These are phyloP conservation scores for Podargus strigoides DNA, from an alignment of 2,797 vertebrate genomes.

Conservation along the genomic window DNA sequence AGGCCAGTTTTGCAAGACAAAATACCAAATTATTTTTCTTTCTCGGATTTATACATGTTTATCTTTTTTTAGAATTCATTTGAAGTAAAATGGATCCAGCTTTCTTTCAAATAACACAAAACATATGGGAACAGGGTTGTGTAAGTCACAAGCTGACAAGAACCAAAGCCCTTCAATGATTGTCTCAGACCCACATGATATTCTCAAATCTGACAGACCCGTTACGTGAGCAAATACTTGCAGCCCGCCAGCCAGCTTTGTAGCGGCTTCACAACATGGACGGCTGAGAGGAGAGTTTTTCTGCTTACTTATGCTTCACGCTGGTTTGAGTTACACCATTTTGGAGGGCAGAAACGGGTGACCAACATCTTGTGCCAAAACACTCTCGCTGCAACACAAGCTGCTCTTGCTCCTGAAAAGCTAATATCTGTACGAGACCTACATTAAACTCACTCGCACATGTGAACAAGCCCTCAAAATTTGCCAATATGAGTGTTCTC, in stretches of 20 bases:
- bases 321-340: background rate
- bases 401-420: background rate
- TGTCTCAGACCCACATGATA: constrained; percentile 42
- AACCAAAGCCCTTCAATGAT: constrained; percentile 45
- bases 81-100: constrained; percentile 60
- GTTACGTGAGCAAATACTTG: constrained; percentile 1
- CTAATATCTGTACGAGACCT: background rate
- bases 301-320: background rate
- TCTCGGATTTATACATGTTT: constrained; percentile 52
- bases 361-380: background rate
- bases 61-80: constrained; percentile 50
- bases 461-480: background rate
- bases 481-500: background rate
- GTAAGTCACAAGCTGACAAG: constrained; percentile 56
- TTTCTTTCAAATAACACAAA: constrained; percentile 61
- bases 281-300: background rate
- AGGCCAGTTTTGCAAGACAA: constrained; percentile 31
- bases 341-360: background rate
- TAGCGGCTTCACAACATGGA: background rate
- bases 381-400: background rate
- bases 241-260: background rate
- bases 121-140: constrained; percentile 50
- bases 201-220: constrained; percentile 38
- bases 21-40: constrained; percentile 52
- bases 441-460: background rate